phyloP scores from a whole-genome alignment of 1,140 invertebrate genomes.

The Drosophila eugracilis region DNA sequence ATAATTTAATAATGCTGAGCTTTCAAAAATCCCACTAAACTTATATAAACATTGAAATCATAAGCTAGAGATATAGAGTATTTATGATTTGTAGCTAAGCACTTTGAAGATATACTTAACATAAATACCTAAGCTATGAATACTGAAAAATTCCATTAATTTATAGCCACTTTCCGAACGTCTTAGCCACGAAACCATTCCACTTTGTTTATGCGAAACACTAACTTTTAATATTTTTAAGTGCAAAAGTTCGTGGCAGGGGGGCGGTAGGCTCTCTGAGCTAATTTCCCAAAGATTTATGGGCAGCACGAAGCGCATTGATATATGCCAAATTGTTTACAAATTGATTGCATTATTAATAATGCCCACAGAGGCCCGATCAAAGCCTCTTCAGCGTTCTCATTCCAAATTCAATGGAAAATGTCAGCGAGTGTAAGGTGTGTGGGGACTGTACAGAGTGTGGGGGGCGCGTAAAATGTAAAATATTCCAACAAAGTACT shows the following conservation, averaged over 20 bases:
- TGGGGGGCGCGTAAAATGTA: constrained; percentile 33
- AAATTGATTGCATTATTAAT: constrained; percentile 82
- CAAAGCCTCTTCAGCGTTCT: constrained; percentile 46
- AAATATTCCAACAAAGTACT: constrained; percentile 80
- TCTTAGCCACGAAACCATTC: background rate
- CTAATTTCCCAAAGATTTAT: constrained; percentile 78
- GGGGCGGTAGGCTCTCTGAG: constrained; percentile 18
- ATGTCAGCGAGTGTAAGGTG: constrained; percentile 25
- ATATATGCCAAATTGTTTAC: constrained; percentile 83
- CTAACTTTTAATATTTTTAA: constrained; percentile 27
- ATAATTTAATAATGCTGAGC: background rate
- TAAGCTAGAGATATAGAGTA: too few species aligned
- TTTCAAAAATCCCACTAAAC: background rate
- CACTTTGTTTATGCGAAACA: background rate
- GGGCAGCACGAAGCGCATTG: constrained; percentile 74
- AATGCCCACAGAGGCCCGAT: constrained; percentile 58
- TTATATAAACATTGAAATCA: too few species aligned
- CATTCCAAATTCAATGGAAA: constrained; percentile 64
- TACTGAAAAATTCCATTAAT: background rate
- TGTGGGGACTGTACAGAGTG: background rate
- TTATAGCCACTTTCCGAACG: background rate
- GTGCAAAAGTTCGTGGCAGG: constrained; percentile 2
- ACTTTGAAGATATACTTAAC: too few species aligned
- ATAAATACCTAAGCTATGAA: background rate
- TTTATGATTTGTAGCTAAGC: too few species aligned